Conservation (phyloP, 2,888 invertebrate genomes). For the Diarsia rubi region DNA sequence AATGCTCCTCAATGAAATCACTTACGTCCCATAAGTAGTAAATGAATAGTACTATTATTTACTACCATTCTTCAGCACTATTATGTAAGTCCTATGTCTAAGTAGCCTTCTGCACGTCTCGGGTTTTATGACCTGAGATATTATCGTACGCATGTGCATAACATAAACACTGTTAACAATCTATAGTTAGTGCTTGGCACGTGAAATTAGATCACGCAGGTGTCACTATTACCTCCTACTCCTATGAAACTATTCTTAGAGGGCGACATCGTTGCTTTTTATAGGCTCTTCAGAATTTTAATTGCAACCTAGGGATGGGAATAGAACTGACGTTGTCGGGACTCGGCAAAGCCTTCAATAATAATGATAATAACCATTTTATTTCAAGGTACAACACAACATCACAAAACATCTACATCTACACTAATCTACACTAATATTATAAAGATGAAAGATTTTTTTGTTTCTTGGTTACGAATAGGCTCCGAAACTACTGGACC, state of each 20-base stretch:
- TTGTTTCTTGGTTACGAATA: no score
- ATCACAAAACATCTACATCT: no score
- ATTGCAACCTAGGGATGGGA: constrained; percentile 1
- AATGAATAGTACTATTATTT: constrained; percentile 12
- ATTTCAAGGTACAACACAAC: no score
- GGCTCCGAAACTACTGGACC: no score
- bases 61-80: not conserved
- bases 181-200: constrained; percentile 69
- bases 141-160: constrained; percentile 62
- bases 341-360: not conserved
- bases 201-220: constrained; percentile 73
- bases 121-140: constrained; percentile 46
- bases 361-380: no score
- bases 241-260: constrained; percentile 66
- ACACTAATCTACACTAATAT: no score
- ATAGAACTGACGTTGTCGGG: not conserved
- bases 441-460: no score
- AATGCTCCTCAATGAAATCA: no score
- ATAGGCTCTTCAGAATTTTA: constrained; percentile 30
- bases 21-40: not conserved
- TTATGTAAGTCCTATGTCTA: not conserved
- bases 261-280: constrained; percentile 42
- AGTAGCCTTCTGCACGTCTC: constrained; percentile 37
- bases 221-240: constrained; percentile 63
- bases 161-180: constrained; percentile 52